phyloP scores from a whole-genome alignment of 2,113 vertebrate genomes.

The Labrus mixtus region DNA sequence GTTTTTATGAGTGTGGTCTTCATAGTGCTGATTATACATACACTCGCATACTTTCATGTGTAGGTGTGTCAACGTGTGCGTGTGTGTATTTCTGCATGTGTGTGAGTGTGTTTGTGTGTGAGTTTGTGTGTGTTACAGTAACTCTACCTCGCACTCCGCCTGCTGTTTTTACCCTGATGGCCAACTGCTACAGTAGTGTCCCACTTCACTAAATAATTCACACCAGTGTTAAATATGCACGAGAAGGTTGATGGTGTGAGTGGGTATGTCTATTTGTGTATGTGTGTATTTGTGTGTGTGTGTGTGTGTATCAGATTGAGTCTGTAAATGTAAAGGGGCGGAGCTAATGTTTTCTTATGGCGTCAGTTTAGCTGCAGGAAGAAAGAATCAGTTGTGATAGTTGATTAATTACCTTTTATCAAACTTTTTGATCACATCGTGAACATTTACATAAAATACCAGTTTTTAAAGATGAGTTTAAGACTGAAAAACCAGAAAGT shows the following conservation, averaged over 20 bases:
- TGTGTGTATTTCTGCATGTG: conserved; percentile 34
- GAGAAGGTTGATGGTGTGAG: conserved; percentile 26
- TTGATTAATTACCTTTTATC: neutral
- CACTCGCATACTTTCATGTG: neutral
- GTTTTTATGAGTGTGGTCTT: neutral
- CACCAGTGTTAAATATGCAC: conserved; percentile 78
- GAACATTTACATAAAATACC: no score
- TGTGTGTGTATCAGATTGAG: conserved; percentile 2
- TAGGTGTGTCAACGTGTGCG: neutral
- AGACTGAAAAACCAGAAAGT: no score
- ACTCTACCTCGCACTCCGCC: conserved; percentile 13
- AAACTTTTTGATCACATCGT: no score
- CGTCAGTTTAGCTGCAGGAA: neutral
- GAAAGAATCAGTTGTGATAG: neutral
- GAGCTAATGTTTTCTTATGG: conserved; percentile 11
- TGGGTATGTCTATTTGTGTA: conserved; percentile 37
- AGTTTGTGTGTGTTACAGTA: conserved; percentile 31
- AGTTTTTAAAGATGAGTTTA: no score
- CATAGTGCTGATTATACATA: neutral
- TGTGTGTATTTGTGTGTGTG: conserved; percentile 23
- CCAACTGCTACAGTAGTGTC: conserved; percentile 56
- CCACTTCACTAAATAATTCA: conserved; percentile 82
- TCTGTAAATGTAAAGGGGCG: neutral
- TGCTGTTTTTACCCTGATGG: conserved; percentile 48
- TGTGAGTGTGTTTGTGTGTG: conserved; percentile 18